Percentiles rank a stretch among this genome's conserved stretches.
These are phyloP conservation scores for Thysanoteuthis rhombus DNA, from an alignment of 2,888 invertebrate species.

Conservation along the genomic window DNA sequence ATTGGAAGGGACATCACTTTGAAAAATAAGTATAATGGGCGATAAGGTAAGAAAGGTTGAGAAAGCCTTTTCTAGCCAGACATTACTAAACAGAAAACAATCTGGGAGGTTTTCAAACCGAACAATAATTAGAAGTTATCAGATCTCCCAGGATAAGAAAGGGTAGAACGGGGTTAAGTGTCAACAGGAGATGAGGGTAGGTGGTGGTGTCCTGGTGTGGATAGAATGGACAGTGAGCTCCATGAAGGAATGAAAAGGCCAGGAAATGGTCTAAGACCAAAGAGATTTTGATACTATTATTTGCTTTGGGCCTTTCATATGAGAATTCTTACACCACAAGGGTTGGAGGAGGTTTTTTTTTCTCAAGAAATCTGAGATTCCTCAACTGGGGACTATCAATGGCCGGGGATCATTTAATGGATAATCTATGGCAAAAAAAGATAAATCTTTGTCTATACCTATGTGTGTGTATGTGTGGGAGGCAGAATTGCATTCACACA, in stretches of 20 bases:
- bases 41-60: no score
- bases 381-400: not conserved
- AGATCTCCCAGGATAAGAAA: not conserved
- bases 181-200: not conserved
- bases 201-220: no score
- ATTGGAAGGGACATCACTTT: no score
- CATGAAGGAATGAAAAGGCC: not conserved
- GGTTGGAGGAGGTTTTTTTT: not conserved
- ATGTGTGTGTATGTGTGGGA: not conserved
- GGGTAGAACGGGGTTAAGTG: not conserved
- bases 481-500: not conserved
- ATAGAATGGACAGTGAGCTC: not conserved
- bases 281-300: not conserved
- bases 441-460: not conserved
- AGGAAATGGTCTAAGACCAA: not conserved
- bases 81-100: not conserved
- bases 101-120: not conserved
- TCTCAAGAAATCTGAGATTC: not conserved
- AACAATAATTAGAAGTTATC: not conserved
- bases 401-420: not conserved
- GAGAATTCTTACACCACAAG: not conserved
- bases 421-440: not conserved
- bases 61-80: no score
- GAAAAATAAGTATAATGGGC: no score
- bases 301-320: not conserved